Evolutionary conservation across 2,113 vertebrate species (phyloP), one percentile per base, ranked within the genome.

Genomic region (Phrynocephalus versicolor): DNA sequence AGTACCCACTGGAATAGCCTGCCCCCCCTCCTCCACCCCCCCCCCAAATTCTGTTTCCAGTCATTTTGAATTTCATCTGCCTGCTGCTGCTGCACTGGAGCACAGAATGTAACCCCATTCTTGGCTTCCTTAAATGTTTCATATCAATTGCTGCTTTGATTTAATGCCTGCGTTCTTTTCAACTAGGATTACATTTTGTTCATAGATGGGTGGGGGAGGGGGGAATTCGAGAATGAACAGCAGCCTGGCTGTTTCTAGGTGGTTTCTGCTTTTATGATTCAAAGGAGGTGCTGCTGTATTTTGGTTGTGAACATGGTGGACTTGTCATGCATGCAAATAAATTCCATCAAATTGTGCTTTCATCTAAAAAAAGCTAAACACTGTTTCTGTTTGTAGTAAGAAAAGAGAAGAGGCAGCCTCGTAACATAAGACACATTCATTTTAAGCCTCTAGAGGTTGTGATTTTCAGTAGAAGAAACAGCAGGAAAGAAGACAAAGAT

Each of bases 201-300:
- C 0, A 0, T 6, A 45, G 69, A 41, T 62, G 37, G 79, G 27
- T 15, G 14, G 25, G 35, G 3, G 13, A 18, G 27, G 14, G 25
- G 35, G 3, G 13, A 18, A 3, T 45, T 45, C 57, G 30, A 74
- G 35, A 41, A n/a, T n/a, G n/a, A n/a, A 77, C 7, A 33, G 71
- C 14, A 7, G 30, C 39, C 76, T 45, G 55, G 1, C 0, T 25
- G 0, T 81, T 69, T 33, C 27, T 39, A 35, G 8, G 64, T 55
- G 37, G 84, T 33, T 16, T 85, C 45, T 35, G 37, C 65, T 71
- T 19, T 60, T 35, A 25, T 25, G 23, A 78, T 88, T 82, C 71
- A 81, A 57, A 70, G 25, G 30, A 16, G 30, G 19, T 14, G 15
- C 0, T 33, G 5, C 2, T 64, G 69, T 72, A 33, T 62, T 87